Evolutionary conservation across 1,140 invertebrate genomes (phyloP), one percentile per base, ranked within the genome.

Genomic region (Anthonomus grandis): DNA sequence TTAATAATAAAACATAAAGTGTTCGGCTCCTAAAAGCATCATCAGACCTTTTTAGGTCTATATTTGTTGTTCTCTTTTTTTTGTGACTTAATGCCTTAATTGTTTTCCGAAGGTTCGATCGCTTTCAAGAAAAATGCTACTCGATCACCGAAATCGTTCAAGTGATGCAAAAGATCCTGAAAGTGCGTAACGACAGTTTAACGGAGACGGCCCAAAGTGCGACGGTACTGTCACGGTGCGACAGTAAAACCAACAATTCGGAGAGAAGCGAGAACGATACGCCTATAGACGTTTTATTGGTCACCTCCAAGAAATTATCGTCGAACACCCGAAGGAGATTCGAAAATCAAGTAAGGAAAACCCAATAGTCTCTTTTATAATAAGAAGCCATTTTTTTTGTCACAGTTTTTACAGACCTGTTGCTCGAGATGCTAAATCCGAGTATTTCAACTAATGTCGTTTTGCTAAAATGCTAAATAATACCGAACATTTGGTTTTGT

Each of bases 91-190:
- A 42, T 45, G n/a, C 19, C 27, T 46, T 34, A 13, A 47, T 24
- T 46, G 25, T 52, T 37, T 46, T 41, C 64, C 39, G 34, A 49
- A 62, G 31, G 46, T 55, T 49, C 24, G 53, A 55, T 49, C 71
- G 79, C 31, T 83, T 83, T 65, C 79, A 82, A 47, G 86, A 89
- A 57, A 80, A 81, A 4, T 82, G 79, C 57, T 72, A 86, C 0
- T 74, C 66, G 10, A 72, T 76, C 12, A 60, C 70, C 6, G 83
- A 87, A 57, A 63, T 84, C 19, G 68, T 77, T 1, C 84, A 86
- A 4, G 78, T 80, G 52, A 74, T 86, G 37, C 78, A 79, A 54
- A 75, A 76, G 52, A 72, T 74, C 15, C 58, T 74, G 4, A 71
- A 70, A 64, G 36, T 37, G 0, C 64, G 62, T 50, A 70, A 66